A percentile compares a stretch with the other conserved stretches of the same genome.
These are phyloP conservation scores for Taenioides sp. DNA, from an alignment of 2,797 vertebrate genomes.

Conservation along the genomic window DNA sequence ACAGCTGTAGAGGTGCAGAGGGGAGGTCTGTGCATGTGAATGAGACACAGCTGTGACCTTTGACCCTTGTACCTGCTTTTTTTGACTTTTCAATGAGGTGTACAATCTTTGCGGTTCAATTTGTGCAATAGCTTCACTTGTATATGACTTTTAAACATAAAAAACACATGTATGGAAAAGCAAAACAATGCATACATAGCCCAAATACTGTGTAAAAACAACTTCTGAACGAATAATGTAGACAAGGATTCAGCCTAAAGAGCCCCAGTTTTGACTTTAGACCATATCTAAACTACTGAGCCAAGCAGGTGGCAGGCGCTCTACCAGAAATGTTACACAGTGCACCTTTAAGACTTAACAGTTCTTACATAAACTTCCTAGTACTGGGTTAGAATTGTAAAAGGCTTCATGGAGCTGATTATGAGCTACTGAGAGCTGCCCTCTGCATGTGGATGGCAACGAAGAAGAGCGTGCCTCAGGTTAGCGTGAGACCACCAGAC, in stretches of 20 bases:
- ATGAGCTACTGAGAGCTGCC: constrained; percentile 19
- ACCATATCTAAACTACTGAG: too few species aligned
- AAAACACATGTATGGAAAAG: too few species aligned
- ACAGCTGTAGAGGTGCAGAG: constrained; percentile 30
- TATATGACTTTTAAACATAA: neutral
- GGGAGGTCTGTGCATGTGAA: constrained; percentile 62
- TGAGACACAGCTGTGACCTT: constrained; percentile 72
- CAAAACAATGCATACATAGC: too few species aligned
- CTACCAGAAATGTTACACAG: too few species aligned
- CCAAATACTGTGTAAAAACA: too few species aligned
- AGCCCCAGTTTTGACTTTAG: too few species aligned
- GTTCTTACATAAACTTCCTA: neutral
- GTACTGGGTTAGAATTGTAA: neutral
- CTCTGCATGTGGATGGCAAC: constrained; percentile 47
- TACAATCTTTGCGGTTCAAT: neutral
- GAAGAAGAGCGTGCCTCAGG: constrained; percentile 29
- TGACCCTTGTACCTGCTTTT: constrained; percentile 74
- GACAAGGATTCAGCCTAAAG: too few species aligned
- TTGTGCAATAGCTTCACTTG: neutral
- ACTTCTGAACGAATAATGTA: too few species aligned
- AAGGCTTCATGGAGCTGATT: constrained; percentile 30
- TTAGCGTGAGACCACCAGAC: constrained; percentile 42
- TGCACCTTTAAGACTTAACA: neutral
- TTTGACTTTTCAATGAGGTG: neutral
- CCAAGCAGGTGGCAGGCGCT: too few species aligned